A percentile compares a stretch with the other conserved stretches of the same genome.
phyloP scores from a whole-genome alignment of 2,797 vertebrate species.

The Oreochromis grahami region DNA sequence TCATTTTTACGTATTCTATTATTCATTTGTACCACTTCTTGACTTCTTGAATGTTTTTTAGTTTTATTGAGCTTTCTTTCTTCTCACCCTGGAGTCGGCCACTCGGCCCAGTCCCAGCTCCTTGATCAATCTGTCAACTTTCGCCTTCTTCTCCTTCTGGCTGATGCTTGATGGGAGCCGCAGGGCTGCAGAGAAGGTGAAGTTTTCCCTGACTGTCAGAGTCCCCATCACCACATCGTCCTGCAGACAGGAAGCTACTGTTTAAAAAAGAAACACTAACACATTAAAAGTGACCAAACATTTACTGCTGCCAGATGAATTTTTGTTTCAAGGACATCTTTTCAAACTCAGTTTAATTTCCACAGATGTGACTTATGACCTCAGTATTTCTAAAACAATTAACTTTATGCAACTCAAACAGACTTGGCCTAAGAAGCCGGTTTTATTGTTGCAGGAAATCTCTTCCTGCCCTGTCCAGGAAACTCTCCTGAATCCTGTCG shows the following conservation, averaged over 20 bases:
- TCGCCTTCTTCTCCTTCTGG: conserved; percentile 78
- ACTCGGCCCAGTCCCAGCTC: conserved; percentile 88
- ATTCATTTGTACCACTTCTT: background rate
- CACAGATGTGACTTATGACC: background rate
- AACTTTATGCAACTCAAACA: background rate
- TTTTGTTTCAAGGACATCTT: background rate
- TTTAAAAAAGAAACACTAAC: background rate
- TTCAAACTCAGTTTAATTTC: background rate
- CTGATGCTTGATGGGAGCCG: conserved; percentile 79
- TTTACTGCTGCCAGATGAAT: background rate
- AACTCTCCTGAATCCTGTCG: background rate
- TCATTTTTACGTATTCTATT: background rate
- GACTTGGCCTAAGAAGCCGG: background rate
- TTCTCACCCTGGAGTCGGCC: conserved; percentile 86
- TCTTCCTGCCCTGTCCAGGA: conserved; percentile 8
- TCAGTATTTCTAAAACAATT: background rate
- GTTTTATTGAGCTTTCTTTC: background rate
- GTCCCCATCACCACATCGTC: conserved; percentile 97
- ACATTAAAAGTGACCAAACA: background rate
- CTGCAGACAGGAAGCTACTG: conserved; percentile 54
- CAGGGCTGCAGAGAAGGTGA: conserved; percentile 91
- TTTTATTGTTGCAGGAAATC: background rate
- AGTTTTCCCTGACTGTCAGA: conserved; percentile 89
- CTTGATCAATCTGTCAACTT: conserved; percentile 80
- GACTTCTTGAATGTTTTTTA: background rate